Conservation (phyloP, 2,797 vertebrate genomes). For the Ctenosaura bakeri region DNA sequence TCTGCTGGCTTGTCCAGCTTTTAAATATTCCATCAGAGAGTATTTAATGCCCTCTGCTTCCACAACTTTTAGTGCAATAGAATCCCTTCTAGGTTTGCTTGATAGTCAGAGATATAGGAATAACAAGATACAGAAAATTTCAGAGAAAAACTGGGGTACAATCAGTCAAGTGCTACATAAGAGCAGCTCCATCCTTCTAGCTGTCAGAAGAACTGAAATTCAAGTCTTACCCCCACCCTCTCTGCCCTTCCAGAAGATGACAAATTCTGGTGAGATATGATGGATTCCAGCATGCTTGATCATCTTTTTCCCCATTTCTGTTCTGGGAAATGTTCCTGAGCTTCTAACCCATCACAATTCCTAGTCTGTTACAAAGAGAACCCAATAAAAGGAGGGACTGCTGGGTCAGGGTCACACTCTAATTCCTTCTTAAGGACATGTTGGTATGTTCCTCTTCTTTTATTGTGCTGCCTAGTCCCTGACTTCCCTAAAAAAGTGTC, state of each 20-base stretch:
- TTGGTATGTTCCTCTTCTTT: neutral
- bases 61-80: neutral
- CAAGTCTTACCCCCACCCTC: neutral
- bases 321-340: neutral
- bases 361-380: neutral
- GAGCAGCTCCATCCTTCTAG: neutral
- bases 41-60: neutral
- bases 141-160: neutral
- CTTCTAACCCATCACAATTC: neutral
- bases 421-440: neutral
- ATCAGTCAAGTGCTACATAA: neutral
- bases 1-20: constrained; percentile 3
- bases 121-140: neutral
- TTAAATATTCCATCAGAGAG: neutral
- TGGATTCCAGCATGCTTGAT: neutral
- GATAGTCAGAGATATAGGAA: neutral
- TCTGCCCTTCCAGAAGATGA: neutral
- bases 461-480: too few species aligned
- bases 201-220: constrained; percentile 2
- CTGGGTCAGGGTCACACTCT: neutral
- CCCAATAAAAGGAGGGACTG: neutral
- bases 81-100: neutral
- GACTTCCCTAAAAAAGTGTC: neutral
- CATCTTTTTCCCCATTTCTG: neutral
- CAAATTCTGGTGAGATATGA: neutral